A percentile compares a stretch with the other conserved stretches of the same genome.
Conservation (phyloP, 2,888 invertebrate species). For the Orchesella flavescens region DNA sequence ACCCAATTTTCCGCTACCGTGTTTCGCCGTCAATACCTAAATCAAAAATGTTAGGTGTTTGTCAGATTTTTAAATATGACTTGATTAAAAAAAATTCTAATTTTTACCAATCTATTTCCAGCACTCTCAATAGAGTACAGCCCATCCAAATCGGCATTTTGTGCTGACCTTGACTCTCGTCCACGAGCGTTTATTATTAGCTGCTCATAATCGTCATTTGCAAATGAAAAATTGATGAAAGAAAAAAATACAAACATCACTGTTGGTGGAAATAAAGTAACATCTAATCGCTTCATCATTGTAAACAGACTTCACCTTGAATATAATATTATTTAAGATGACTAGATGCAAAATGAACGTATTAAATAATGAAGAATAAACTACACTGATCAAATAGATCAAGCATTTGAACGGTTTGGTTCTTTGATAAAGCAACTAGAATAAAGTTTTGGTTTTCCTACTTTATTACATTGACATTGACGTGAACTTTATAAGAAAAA, state of each 20-base stretch:
- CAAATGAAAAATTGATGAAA: neutral
- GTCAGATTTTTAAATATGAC: neutral
- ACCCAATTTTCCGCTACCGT: slow-evolving; percentile 31
- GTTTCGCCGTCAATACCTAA: slow-evolving; percentile 57
- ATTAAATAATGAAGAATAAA: no score
- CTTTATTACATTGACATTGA: neutral
- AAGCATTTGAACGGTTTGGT: no score
- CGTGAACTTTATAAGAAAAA: neutral
- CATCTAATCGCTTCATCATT: no score
- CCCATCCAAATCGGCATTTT: slow-evolving; percentile 7
- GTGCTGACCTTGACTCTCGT: neutral
- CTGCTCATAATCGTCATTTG: slow-evolving; percentile 29
- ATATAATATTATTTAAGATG: no score
- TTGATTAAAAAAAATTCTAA: no score
- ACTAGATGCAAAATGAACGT: no score
- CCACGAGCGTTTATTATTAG: neutral
- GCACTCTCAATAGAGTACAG: slow-evolving; percentile 31
- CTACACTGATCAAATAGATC: no score
- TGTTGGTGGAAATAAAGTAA: no score
- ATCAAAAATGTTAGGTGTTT: neutral
- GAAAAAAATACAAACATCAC: neutral
- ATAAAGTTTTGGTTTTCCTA: neutral
- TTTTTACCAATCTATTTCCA: slow-evolving; percentile 39
- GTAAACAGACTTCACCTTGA: no score
- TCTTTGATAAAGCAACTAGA: neutral